Evolutionary conservation across 2,797 vertebrate species (phyloP).

Genomic region (Melanotaenia boesemani): DNA sequence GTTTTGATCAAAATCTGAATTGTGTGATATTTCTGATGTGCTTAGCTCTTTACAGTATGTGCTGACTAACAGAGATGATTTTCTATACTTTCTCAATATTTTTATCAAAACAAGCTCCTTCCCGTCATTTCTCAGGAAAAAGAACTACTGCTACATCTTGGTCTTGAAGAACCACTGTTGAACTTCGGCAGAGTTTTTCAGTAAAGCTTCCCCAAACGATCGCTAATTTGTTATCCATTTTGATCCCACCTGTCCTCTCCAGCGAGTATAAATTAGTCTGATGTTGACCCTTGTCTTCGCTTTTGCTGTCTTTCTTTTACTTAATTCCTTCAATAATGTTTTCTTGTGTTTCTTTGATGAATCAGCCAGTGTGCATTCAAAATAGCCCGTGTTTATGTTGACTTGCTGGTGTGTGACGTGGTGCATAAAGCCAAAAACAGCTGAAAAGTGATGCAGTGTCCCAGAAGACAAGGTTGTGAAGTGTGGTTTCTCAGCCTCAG

Average conservation of each 20-base stretch:
- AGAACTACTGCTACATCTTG: background rate
- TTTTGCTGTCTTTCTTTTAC: too few relatives aligned
- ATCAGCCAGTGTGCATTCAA: too few relatives aligned
- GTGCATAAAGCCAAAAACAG: too few relatives aligned
- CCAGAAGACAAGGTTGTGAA: too few relatives aligned
- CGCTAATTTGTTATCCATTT: too few relatives aligned
- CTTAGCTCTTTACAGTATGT: background rate
- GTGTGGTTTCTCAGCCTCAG: too few relatives aligned
- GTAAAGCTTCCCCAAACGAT: too few relatives aligned
- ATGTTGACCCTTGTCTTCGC: too few relatives aligned
- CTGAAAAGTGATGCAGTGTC: background rate
- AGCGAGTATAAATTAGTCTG: too few relatives aligned
- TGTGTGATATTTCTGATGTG: background rate
- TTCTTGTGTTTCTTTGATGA: too few relatives aligned
- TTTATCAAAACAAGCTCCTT: background rate
- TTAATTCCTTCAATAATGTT: background rate
- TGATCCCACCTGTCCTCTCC: too few relatives aligned
- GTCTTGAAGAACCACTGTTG: background rate
- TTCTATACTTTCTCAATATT: background rate
- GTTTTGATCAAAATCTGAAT: background rate
- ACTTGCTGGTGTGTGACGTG: background rate
- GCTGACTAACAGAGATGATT: background rate
- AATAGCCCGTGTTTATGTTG: background rate
- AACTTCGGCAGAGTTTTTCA: background rate
- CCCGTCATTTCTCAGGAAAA: background rate